These are phyloP conservation scores for Cariama cristata DNA, from an alignment of 2,113 vertebrate genomes.

Conservation along the genomic window DNA sequence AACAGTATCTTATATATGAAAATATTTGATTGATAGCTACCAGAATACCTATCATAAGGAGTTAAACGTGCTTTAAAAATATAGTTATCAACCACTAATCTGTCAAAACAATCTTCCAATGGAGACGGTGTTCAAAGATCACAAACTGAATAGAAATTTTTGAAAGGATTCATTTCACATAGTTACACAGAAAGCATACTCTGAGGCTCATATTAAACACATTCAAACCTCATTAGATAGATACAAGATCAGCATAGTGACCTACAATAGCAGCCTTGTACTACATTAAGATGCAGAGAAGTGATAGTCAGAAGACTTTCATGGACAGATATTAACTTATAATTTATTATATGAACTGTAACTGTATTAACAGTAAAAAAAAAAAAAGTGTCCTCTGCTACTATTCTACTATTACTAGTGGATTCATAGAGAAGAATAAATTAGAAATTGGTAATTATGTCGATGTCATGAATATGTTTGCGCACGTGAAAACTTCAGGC, in stretches of 20 bases:
- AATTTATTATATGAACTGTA: neutral
- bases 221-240: neutral
- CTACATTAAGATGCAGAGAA: neutral
- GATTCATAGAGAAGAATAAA: neutral
- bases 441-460: neutral
- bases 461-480: neutral
- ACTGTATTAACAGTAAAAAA: neutral
- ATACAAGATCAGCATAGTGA: neutral
- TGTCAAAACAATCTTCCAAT: neutral
- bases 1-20: neutral
- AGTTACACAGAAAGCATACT: neutral
- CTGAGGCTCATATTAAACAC: neutral
- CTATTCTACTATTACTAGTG: neutral
- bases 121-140: neutral
- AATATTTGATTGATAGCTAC: neutral
- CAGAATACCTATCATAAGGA: neutral
- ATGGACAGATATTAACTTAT: neutral
- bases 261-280: neutral
- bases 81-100: neutral
- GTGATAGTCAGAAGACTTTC: neutral
- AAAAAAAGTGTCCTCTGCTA: neutral
- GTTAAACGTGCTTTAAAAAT: neutral
- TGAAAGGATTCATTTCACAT: neutral
- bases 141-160: neutral
- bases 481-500: neutral